These are phyloP conservation scores for Callorhinus ursinus DNA, from an alignment of 2,113 vertebrate genomes.

Conservation along the genomic window DNA sequence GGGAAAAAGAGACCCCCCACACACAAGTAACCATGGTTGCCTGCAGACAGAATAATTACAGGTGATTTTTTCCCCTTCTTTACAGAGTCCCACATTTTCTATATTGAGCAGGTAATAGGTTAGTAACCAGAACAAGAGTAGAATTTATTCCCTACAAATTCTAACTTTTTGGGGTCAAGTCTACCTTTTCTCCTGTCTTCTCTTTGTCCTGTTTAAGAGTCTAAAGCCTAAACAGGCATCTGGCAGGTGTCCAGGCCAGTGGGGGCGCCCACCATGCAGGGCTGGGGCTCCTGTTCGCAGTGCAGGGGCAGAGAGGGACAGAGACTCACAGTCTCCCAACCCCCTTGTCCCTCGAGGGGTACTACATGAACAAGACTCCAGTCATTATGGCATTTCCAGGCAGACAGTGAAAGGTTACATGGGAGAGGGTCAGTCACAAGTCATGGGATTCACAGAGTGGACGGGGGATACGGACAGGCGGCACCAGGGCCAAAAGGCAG, in stretches of 20 bases:
- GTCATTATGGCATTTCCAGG: rapidly evolving
- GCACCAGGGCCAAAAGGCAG: not conserved
- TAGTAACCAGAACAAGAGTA: not conserved
- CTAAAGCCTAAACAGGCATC: not conserved
- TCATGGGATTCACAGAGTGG: rapidly evolving
- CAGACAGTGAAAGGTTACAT: not conserved
- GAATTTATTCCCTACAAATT: not conserved
- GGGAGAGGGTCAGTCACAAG: not conserved
- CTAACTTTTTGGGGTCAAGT: not conserved
- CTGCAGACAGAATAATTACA: rapidly evolving
- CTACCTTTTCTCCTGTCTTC: not conserved
- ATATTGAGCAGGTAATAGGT: rapidly evolving
- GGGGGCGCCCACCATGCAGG: not conserved
- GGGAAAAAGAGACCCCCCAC: not conserved
- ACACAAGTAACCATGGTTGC: rapidly evolving
- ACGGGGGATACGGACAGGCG: not conserved
- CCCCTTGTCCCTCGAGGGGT: rapidly evolving
- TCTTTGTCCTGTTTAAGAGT: not conserved
- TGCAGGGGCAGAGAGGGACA: not conserved
- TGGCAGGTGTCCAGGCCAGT: rapidly evolving
- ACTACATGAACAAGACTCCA: not conserved
- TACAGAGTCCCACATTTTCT: not conserved
- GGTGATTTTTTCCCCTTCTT: rapidly evolving
- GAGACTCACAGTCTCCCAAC: not conserved
- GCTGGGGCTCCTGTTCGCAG: not conserved